phyloP scores from a whole-genome alignment of 2,888 invertebrate genomes.

The Piscicola geometra region DNA sequence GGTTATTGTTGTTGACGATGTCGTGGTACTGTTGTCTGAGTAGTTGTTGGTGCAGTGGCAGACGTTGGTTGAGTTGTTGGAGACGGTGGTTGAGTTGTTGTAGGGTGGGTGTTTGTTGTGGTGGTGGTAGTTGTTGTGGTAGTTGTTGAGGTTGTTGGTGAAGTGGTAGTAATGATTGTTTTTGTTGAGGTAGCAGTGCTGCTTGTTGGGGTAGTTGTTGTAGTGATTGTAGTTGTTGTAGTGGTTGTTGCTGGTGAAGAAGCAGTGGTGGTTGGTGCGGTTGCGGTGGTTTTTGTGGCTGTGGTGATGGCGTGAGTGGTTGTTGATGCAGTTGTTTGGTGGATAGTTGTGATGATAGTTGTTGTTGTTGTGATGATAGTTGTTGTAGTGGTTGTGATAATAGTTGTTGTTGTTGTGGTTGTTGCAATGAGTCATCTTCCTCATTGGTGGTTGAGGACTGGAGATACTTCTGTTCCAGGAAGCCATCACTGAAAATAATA shows the following conservation, averaged over 20 bases:
- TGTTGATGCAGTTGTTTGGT: neutral
- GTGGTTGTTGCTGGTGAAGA: no score
- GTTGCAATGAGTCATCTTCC: neutral
- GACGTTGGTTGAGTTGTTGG: constrained; percentile 5
- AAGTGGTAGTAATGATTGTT: no score
- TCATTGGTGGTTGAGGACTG: no score
- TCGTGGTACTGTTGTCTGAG: constrained; percentile 5
- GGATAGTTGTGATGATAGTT: neutral
- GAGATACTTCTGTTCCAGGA: constrained; percentile 15
- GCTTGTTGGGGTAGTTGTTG: neutral
- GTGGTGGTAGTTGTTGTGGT: constrained; percentile 10
- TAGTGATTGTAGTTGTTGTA: no score
- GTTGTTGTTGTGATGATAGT: neutral
- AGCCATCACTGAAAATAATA: constrained; percentile 16
- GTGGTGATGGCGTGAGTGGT: neutral
- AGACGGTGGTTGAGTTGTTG: constrained; percentile 12
- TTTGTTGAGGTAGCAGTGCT: neutral
- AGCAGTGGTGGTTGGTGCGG: no score
- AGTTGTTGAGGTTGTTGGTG: constrained; percentile 5
- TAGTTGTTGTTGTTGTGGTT: neutral
- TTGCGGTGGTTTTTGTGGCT: neutral
- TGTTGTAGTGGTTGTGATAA: neutral
- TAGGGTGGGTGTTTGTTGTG: neutral
- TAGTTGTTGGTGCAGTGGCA: neutral
- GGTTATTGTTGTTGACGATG: neutral